Percentiles rank a stretch among this genome's conserved stretches.
phyloP scores from a whole-genome alignment of 2,888 invertebrate species.

The Seladonia tumulorum region DNA sequence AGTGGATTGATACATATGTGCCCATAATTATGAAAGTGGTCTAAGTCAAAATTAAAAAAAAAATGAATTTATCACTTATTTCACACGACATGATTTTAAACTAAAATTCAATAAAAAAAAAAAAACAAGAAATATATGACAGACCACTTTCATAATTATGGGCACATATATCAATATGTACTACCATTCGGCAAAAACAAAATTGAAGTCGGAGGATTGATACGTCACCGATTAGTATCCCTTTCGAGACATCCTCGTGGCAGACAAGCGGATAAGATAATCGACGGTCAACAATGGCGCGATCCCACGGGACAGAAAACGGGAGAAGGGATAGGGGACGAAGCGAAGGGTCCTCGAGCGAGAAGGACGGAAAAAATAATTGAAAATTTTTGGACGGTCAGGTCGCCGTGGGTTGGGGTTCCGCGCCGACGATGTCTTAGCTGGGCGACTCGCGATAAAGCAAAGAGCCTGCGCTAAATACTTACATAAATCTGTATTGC shows the following conservation, averaged over 20 bases:
- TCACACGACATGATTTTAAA: too few relatives aligned
- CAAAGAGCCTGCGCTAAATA: slow-evolving; percentile 84
- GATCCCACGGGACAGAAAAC: slow-evolving; percentile 49
- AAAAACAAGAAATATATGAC: too few relatives aligned
- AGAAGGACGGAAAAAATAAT: slow-evolving; percentile 69
- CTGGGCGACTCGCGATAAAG: slow-evolving; percentile 84
- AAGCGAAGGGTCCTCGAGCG: slow-evolving; percentile 22
- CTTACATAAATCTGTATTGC: slow-evolving; percentile 85
- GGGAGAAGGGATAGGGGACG: slow-evolving; percentile 6
- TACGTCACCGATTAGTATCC: background rate
- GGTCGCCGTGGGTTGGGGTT: slow-evolving; percentile 34
- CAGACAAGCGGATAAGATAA: slow-evolving; percentile 55
- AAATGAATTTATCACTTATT: too few relatives aligned
- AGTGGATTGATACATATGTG: too few relatives aligned
- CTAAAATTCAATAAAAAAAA: too few relatives aligned
- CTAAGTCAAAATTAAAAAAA: too few relatives aligned
- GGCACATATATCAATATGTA: too few relatives aligned
- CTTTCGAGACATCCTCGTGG: slow-evolving; percentile 11
- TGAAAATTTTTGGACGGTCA: slow-evolving; percentile 76
- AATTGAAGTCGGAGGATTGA: background rate
- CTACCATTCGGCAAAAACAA: background rate
- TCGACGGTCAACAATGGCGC: slow-evolving; percentile 50
- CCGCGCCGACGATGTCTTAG: slow-evolving; percentile 76
- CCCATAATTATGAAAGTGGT: too few relatives aligned
- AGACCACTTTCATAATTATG: too few relatives aligned